Conservation (phyloP, 2,797 vertebrate species). For the Limnodromus scolopaceus region DNA sequence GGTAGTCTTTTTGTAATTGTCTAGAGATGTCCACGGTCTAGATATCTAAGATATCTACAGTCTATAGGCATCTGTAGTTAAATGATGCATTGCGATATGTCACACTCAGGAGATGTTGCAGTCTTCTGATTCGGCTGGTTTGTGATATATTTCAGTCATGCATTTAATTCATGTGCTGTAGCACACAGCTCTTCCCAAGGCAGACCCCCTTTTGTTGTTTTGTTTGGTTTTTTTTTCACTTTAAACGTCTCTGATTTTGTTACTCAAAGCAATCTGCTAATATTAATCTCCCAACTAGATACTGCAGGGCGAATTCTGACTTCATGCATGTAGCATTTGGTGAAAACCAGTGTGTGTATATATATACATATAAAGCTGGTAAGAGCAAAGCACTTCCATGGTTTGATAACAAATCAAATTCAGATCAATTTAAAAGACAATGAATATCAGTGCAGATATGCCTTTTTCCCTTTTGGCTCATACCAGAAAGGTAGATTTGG, state of each 20-base stretch:
- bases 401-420: background rate
- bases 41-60: background rate
- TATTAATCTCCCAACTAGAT: background rate
- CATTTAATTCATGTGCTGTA: background rate
- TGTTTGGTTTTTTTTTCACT: background rate
- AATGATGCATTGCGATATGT: background rate
- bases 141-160: background rate
- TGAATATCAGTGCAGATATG: background rate
- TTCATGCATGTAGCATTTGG: background rate
- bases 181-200: background rate
- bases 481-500: background rate
- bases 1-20: background rate
- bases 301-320: background rate
- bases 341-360: background rate
- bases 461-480: background rate
- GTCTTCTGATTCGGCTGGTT: background rate
- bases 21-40: background rate
- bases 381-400: background rate
- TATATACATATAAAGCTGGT: background rate
- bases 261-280: conserved; percentile 1
- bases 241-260: background rate
- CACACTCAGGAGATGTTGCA: background rate
- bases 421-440: background rate
- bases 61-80: background rate
- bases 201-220: background rate